These are phyloP conservation scores for Heteractis magnifica DNA, from an alignment of 92 coral and sea anemone species.

Conservation along the genomic window DNA sequence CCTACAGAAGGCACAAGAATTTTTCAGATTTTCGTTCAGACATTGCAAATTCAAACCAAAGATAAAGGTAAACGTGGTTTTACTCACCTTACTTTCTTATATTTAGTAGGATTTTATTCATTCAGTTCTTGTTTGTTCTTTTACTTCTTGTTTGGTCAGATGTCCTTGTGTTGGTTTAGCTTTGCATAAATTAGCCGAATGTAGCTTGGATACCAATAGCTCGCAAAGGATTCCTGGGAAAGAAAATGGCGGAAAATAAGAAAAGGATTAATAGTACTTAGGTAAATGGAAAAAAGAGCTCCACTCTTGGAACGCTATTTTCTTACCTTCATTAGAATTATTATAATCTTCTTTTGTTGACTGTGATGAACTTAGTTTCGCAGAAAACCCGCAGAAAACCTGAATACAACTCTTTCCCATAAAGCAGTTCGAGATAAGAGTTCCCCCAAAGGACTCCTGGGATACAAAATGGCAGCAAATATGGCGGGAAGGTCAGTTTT, in stretches of 20 bases:
- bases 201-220: not conserved
- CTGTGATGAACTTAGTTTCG: not conserved
- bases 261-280: too few species aligned
- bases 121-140: not conserved
- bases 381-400: constrained; percentile 1
- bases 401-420: constrained; percentile 24
- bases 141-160: not conserved
- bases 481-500: constrained; percentile 20
- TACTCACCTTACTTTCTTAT: not conserved
- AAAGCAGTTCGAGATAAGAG: not conserved
- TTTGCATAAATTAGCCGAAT: not conserved
- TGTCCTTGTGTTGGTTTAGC: constrained; percentile 1
- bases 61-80: not conserved
- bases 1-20: not conserved
- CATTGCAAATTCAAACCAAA: not conserved
- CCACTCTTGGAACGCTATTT: not conserved
- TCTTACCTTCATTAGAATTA: not conserved
- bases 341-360: constrained; percentile 6
- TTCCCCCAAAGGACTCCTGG: constrained; percentile 6
- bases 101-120: not conserved
- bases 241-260: not conserved
- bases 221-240: not conserved
- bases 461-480: constrained; percentile 26
- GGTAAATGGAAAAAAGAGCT: too few species aligned
- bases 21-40: not conserved